A percentile compares a stretch with the other conserved stretches of the same genome.
Evolutionary conservation across 1,140 invertebrate species (phyloP).

Genomic region (Tribolium castaneum): DNA sequence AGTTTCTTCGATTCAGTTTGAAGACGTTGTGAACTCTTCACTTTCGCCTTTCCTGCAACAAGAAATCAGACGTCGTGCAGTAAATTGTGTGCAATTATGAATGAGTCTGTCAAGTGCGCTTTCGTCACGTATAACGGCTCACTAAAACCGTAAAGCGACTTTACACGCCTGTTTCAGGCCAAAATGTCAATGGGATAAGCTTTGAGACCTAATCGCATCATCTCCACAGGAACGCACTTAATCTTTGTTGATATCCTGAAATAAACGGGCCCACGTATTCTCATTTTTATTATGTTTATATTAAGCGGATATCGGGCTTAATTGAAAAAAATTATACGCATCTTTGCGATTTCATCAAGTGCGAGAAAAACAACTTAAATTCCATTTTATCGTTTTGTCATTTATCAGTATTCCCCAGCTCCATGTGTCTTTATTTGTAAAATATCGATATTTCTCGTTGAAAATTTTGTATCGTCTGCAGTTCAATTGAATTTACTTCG

Average conservation of each 20-base stretch:
- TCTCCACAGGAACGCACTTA: conserved; percentile 24
- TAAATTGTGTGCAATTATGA: conserved; percentile 10
- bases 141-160: conserved; percentile 27
- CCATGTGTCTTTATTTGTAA: conserved; percentile 37
- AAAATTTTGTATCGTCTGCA: neutral
- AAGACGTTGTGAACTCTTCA: conserved; percentile 20
- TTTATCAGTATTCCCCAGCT: conserved; percentile 16
- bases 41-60: conserved; percentile 41
- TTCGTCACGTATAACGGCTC: conserved; percentile 29
- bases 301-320: neutral
- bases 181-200: conserved; percentile 35
- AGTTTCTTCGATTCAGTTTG: conserved; percentile 25
- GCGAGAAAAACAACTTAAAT: conserved; percentile 21
- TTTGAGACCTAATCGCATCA: conserved; percentile 32
- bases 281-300: conserved; percentile 10
- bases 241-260: conserved; percentile 30
- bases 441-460: conserved; percentile 26
- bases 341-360: neutral
- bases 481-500: conserved; percentile 27
- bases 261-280: conserved; percentile 1
- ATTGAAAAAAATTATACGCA: neutral
- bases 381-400: conserved; percentile 2
- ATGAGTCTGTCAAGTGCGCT: neutral
- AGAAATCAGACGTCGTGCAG: neutral
- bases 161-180: conserved; percentile 13